phyloP scores from a whole-genome alignment of 1,140 invertebrate species.

The Campoletis sonorensis region DNA sequence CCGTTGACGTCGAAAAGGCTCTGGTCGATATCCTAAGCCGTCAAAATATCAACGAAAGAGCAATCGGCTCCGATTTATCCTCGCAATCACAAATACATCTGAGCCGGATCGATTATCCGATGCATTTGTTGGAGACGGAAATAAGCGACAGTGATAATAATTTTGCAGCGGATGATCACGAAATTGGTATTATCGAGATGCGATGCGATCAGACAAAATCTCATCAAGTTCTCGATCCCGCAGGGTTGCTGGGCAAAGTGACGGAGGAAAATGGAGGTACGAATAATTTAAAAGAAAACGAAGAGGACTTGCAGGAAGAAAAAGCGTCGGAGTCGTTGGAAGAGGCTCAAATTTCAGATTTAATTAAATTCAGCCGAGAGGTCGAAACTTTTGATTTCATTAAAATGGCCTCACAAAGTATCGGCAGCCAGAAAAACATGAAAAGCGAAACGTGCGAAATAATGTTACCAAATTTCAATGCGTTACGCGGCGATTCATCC shows the following conservation, averaged over 20 bases:
- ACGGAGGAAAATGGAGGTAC: not conserved
- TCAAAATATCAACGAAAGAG: not conserved
- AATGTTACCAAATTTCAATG: not conserved
- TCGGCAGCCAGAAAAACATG: not conserved
- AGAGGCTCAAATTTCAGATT: not conserved
- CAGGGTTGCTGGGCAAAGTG: not conserved
- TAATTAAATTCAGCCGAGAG: not conserved
- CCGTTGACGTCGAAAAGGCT: not conserved
- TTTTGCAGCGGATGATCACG: not conserved
- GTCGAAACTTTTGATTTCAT: not conserved
- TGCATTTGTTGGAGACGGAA: not conserved
- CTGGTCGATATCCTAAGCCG: not conserved
- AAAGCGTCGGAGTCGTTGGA: not conserved
- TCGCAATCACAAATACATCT: not conserved
- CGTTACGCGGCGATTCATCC: not conserved
- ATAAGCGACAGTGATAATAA: not conserved
- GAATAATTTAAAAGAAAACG: not conserved
- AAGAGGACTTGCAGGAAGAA: not conserved
- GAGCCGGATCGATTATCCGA: not conserved
- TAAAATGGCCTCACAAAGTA: not conserved
- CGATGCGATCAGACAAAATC: not conserved
- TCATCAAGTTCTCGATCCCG: not conserved
- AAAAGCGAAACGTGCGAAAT: not conserved
- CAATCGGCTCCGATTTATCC: not conserved
- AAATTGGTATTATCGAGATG: slow-evolving; percentile 1